phyloP scores from a whole-genome alignment of 2,113 vertebrate species.

The Malurus elegans region DNA sequence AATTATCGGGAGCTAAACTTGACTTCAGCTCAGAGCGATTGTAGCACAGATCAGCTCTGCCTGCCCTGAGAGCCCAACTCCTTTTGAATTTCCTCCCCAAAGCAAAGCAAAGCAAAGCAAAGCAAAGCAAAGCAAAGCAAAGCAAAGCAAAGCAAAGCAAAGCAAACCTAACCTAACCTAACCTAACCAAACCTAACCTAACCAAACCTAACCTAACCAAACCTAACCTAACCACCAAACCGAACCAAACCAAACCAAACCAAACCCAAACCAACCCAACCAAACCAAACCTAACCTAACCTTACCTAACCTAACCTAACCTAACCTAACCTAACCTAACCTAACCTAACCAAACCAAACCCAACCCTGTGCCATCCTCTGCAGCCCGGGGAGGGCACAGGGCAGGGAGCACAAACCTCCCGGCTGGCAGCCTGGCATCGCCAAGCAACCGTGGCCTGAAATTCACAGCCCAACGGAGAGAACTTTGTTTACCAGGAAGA shows the following conservation, averaged over 20 bases:
- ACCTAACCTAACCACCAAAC: too few species aligned
- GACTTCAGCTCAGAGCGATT: fast-evolving
- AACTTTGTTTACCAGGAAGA: slow-evolving; percentile 79
- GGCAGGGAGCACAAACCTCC: neutral
- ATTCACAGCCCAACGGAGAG: slow-evolving; percentile 61
- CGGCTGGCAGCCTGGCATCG: slow-evolving; percentile 40
- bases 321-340: too few species aligned
- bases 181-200: too few species aligned
- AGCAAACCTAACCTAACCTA: too few species aligned
- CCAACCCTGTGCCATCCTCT: neutral
- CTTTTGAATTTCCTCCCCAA: neutral
- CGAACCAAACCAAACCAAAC: too few species aligned
- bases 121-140: too few species aligned
- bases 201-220: too few species aligned
- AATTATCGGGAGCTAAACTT: fast-evolving
- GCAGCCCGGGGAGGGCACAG: neutral
- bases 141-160: too few species aligned
- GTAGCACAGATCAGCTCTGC: neutral
- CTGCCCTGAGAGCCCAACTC: neutral
- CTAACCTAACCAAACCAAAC: neutral
- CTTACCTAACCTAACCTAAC: too few species aligned
- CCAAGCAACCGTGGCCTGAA: slow-evolving; percentile 73
- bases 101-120: too few species aligned
- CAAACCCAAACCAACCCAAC: too few species aligned
- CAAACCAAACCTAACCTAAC: too few species aligned